Evolutionary conservation across 2,113 vertebrate genomes (phyloP).

Genomic region (Herpetotheres cachinnans): DNA sequence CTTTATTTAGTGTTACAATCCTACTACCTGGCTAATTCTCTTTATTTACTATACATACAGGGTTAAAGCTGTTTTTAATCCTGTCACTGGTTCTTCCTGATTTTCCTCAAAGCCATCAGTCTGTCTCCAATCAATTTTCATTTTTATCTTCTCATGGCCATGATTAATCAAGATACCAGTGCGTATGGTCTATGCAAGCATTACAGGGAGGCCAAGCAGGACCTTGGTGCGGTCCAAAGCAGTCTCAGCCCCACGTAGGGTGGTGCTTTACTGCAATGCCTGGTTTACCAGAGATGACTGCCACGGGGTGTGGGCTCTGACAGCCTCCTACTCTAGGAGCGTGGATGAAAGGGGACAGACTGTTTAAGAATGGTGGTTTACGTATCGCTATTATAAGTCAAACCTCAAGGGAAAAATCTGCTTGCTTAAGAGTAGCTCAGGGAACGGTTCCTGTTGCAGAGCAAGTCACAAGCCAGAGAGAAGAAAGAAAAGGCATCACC

Average conservation of each 20-base stretch:
- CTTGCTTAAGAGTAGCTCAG: neutral
- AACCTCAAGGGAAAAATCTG: neutral
- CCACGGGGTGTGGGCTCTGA: neutral
- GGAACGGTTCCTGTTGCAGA: neutral
- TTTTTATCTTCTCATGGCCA: neutral
- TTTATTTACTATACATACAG: neutral
- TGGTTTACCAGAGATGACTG: neutral
- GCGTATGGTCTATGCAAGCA: neutral
- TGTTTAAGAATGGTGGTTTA: neutral
- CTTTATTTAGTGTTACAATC: neutral
- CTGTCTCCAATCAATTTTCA: neutral
- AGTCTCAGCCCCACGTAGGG: neutral
- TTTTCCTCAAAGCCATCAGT: neutral
- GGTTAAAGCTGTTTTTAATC: neutral
- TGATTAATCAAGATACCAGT: neutral
- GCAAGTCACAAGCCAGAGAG: neutral
- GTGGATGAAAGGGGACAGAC: neutral
- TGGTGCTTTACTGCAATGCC: neutral
- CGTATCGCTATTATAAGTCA: neutral
- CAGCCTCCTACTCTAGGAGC: neutral
- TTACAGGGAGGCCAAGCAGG: neutral
- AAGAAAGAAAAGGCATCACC: neutral
- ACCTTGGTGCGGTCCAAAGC: accelerated
- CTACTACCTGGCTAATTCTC: neutral
- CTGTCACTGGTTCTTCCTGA: neutral